Evolutionary conservation across 2,113 vertebrate species (phyloP), one percentile per base, ranked within the genome.

Genomic region (Enhydra lutris): DNA sequence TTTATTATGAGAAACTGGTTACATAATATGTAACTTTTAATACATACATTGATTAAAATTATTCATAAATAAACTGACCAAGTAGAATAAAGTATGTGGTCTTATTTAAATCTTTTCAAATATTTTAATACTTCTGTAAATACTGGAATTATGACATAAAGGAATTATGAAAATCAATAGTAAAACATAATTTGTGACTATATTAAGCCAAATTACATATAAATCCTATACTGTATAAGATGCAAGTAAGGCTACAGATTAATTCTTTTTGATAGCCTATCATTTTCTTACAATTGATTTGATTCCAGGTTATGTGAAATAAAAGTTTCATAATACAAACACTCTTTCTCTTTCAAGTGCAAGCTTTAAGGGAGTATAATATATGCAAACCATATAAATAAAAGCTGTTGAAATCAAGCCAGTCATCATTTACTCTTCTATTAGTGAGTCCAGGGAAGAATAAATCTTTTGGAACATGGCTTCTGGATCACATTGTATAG

Each of bases 391-490:
- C 5, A 91, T 59, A 59, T 55, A 88, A 86, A 93, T 76, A 83
- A 94, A 94, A 91, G 12, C 79, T 93, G 65, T 47, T 96, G 73
- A 95, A 95, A 92, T 76, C 20, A 80, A 80, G 80, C n/a, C 61
- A 89, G 20, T 42, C 63, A 88, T 87, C 82, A 95, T 59, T 96
- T 97, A 74, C 29, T 96, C 52, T 85, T 91, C 82, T 89, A 79
- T 67, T 50, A 88, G 47, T 71, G 42, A 36, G 61, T 55, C 39
- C 59, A 76, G 59, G 34, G 34, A 86, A 96, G 94, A 95, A 74
- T 34, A 94, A 93, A 95, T 82, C 17, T 78, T 81, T 95, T 71
- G 67, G 71, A 93, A 93, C 10, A 29, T 29, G 55, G 67, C 9
- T 92, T 93, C 79, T 97, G 88, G 59, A 80, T 73, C 34, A 0